Conservation (phyloP, 2,888 invertebrate genomes). For the Euplagia quadripunctaria region DNA sequence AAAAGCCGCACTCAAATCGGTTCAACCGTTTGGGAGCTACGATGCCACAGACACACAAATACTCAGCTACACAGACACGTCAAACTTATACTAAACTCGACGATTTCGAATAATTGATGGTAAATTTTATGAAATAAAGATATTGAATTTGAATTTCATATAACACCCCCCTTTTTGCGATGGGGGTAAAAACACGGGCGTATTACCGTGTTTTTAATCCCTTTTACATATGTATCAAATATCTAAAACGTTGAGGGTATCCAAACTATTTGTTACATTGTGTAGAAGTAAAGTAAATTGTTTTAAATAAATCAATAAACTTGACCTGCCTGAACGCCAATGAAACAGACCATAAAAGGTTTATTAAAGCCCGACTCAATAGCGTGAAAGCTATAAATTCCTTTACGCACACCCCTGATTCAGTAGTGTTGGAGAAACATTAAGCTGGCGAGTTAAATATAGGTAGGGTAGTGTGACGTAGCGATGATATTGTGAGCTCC, state of each 20-base stretch:
- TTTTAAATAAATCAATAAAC: slow-evolving; percentile 50
- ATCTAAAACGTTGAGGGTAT: not conserved
- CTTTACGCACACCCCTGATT: slow-evolving; percentile 61
- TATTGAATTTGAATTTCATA: too few relatives aligned
- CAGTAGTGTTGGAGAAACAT: slow-evolving; percentile 51
- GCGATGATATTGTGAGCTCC: slow-evolving; percentile 53
- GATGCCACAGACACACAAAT: too few relatives aligned
- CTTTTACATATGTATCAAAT: not conserved
- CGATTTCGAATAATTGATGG: too few relatives aligned
- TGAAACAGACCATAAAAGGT: slow-evolving; percentile 53
- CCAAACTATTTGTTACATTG: slow-evolving; percentile 2
- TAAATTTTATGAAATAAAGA: too few relatives aligned
- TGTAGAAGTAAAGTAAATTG: slow-evolving; percentile 19
- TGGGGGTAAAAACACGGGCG: too few relatives aligned
- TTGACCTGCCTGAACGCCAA: slow-evolving; percentile 62
- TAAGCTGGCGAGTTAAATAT: slow-evolving; percentile 66
- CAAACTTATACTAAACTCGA: too few relatives aligned
- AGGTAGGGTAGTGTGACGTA: slow-evolving; percentile 57
- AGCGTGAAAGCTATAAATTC: slow-evolving; percentile 54
- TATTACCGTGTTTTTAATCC: too few relatives aligned
- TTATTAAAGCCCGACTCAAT: slow-evolving; percentile 50
- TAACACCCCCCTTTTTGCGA: too few relatives aligned
- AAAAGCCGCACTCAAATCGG: too few relatives aligned
- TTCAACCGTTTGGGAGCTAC: too few relatives aligned
- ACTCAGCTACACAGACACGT: too few relatives aligned